Evolutionary conservation across 2,797 vertebrate genomes (phyloP).

Genomic region (Cichlasoma orientale): DNA sequence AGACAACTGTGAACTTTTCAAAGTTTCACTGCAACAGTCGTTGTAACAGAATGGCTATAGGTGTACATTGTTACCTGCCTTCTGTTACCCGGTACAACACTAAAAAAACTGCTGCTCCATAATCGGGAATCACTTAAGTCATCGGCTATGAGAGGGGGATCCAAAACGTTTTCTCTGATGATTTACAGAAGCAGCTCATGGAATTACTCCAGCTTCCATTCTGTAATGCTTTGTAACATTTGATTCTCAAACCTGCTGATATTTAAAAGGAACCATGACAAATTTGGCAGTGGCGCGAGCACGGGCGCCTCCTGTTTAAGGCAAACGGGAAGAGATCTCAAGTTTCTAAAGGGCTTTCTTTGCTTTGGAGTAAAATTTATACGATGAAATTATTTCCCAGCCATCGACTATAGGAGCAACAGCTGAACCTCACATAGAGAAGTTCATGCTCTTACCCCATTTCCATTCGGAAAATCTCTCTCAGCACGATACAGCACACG

Average conservation of each 20-base stretch:
- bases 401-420: slow-evolving; percentile 14
- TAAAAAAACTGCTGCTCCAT: neutral
- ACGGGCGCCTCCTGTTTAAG: neutral
- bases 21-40: slow-evolving; percentile 2
- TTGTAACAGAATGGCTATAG: neutral
- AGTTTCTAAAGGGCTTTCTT: slow-evolving; percentile 22
- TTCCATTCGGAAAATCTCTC: slow-evolving; percentile 30
- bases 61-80: neutral
- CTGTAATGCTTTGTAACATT: neutral
- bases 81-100: neutral
- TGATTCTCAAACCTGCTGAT: neutral
- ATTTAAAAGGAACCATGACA: neutral
- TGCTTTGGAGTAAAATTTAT: slow-evolving; percentile 42
- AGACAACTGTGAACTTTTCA: neutral
- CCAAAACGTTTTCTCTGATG: neutral
- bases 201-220: neutral
- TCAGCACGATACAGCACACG: neutral
- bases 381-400: slow-evolving; percentile 31
- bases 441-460: slow-evolving; percentile 21
- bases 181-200: neutral
- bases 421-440: slow-evolving; percentile 31
- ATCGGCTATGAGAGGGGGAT: neutral
- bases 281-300: neutral
- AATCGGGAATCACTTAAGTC: neutral
- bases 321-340: slow-evolving; percentile 19